Base-by-base conservation (phyloP, 2,113 vertebrate genomes). In the Vidua macroura region DNA sequence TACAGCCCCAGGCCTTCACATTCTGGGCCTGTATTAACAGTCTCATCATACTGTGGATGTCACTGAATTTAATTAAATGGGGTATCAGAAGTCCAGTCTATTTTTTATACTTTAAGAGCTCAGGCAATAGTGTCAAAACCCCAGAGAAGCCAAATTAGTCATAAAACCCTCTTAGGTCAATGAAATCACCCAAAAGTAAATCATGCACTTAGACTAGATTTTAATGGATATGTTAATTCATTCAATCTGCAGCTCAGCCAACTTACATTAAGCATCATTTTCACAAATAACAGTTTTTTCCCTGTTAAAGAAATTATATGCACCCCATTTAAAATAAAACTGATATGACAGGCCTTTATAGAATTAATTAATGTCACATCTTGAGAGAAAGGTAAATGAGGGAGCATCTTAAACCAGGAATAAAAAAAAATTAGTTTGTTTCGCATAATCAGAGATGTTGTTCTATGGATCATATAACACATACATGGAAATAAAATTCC, bases 151-250 rank as follows among this genome's bases (percentile, higher is more conserved):
- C 64, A 95, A 88, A 86, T 92, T 83, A 90, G 72, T 70, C 33
- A 69, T 73, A 88, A 93, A 88, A 88, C 28, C 55, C 55, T 80
- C 58, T 74, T 46, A 92, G 76, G 86, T 86, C 86, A 93, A 74
- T 80, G 55, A 90, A 96, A 73, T 86, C 48, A 88, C 14, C 63
- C 79, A 37, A 90, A 92, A 90, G 81, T 83, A 90, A 92, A 92
- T 67, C 72, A 77, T 90, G 55, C 59, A 92, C 70, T 94, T 92
- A 56, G 49, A 51, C 43, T 73, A 77, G 48, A 83, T 93, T 92
- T 92, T 90, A 92, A 81, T 6, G 2, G 82, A 69, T 88, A 83
- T 33, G 28, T 80, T 88, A 90, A 93, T 92, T 92, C 75, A 59
- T 37, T 63, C 31, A 86, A 39, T 22, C 60, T 79, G 27, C 72